Percentiles rank a stretch among this genome's conserved stretches.
These are phyloP conservation scores for Lutjanus campechanus DNA, from an alignment of 2,797 vertebrate species.

Conservation along the genomic window DNA sequence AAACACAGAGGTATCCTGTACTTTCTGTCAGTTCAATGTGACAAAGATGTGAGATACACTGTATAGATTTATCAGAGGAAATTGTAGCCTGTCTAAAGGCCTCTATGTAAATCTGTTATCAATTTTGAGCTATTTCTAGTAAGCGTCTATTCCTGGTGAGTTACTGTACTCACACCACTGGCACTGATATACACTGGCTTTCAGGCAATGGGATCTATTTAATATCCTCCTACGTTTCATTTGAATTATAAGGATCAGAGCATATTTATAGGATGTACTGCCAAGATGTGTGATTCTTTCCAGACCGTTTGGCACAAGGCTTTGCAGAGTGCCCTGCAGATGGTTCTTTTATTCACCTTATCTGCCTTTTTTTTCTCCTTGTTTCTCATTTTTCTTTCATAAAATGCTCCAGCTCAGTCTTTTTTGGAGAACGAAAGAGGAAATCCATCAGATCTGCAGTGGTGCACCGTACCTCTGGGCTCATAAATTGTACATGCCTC, in stretches of 20 bases:
- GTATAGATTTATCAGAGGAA: constrained; percentile 22
- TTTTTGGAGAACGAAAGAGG: constrained; percentile 76
- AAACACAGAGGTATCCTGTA: constrained; percentile 10
- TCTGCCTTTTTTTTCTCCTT: constrained; percentile 74
- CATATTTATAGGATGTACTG: constrained; percentile 85
- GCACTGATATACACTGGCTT: constrained; percentile 70
- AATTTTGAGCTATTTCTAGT: constrained; percentile 72
- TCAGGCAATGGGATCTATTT: constrained; percentile 81
- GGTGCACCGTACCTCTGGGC: constrained; percentile 77
- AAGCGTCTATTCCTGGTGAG: constrained; percentile 66
- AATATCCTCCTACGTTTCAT: constrained; percentile 85
- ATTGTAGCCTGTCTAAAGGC: constrained; percentile 24
- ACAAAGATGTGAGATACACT: constrained; percentile 16
- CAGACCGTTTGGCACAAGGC: constrained; percentile 89
- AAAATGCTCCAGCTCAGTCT: constrained; percentile 71
- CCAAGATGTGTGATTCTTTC: constrained; percentile 88
- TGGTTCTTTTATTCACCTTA: constrained; percentile 85
- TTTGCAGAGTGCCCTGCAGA: constrained; percentile 85
- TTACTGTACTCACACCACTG: constrained; percentile 70
- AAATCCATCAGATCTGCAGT: constrained; percentile 88
- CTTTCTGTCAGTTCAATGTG: background rate
- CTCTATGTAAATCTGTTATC: constrained; percentile 54
- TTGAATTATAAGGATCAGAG: constrained; percentile 82
- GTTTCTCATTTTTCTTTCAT: constrained; percentile 75
- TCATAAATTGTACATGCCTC: constrained; percentile 86